Evolutionary conservation across 1,140 invertebrate genomes (phyloP), one percentile per base, ranked within the genome.

Genomic region (Drosophila oshimai): DNA sequence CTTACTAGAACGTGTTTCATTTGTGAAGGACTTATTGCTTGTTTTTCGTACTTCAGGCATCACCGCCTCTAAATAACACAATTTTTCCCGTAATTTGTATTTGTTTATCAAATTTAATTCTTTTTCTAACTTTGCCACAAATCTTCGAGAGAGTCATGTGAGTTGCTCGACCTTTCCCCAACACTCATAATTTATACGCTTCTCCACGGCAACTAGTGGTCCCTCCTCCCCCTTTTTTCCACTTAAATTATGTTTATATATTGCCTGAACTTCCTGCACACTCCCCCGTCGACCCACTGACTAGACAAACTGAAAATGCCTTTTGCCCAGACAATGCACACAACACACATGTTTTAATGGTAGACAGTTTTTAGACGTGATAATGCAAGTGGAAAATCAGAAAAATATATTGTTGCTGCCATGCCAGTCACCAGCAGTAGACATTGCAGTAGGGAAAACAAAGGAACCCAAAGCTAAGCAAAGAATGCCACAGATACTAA

Each of bases 351-450:
- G 74, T 68, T 73, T 61, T 61, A 74, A 61, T 57, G 54, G 44
- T 53, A 84, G 80, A 84, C 80, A 86, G 55, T 54, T 80, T 84
- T 80, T 79, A 75, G 71, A 84, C 80, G 77, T 72, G 75, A 75
- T 79, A 84, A 86, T 79, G 79, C 75, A 72, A 72, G 65, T 75
- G 80, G 53, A 86, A 80, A 72, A 86, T 86, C 75, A 75, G 61
- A 86, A 69, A 74, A 86, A 72, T 80, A 79, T 73, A 60, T 41
- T 44, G 46, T 61, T 47, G 29, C 45, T 49, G 37, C 37, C 44
- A 17, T 47, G 50, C 41, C 46, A 73, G 46, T 55, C 62, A 53
- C 41, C 50, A 69, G 58, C 47, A 54, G 51, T 6, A 54, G 47
- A 57, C 47, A 26, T 54, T n/a, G 29, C 20, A 49, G 29, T 10